phyloP scores from a whole-genome alignment of 2,888 invertebrate species.

The Diarsia mendica region DNA sequence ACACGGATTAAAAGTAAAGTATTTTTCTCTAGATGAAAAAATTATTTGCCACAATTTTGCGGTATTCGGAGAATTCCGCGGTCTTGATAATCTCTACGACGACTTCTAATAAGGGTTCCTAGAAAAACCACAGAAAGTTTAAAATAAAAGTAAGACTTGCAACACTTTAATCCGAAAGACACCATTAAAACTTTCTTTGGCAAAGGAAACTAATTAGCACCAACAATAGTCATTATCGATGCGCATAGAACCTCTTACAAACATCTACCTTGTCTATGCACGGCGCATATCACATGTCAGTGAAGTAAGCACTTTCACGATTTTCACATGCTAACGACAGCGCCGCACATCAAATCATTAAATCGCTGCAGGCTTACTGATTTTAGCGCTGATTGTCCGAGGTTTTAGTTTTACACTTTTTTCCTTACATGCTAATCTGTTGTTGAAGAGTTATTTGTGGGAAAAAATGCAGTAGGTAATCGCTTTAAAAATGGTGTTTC shows the following conservation, averaged over 20 bases:
- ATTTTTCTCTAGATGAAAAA: background rate
- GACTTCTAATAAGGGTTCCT: background rate
- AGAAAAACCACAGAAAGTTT: background rate
- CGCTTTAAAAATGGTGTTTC: background rate
- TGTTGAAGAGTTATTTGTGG: background rate
- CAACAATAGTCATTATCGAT: slow-evolving; percentile 37
- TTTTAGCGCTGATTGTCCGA: slow-evolving; percentile 24
- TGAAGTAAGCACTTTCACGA: slow-evolving; percentile 62
- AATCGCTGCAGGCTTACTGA: slow-evolving; percentile 27
- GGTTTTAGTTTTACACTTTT: slow-evolving; percentile 24
- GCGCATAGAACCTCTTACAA: slow-evolving; percentile 30
- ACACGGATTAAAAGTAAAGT: background rate
- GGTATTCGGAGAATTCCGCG: background rate
- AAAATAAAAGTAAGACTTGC: background rate
- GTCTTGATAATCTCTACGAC: background rate
- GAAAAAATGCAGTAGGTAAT: background rate
- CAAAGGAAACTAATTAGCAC: slow-evolving; percentile 29
- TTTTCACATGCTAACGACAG: slow-evolving; percentile 62
- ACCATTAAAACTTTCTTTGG: slow-evolving; percentile 21
- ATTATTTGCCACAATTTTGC: background rate
- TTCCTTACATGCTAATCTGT: slow-evolving; percentile 7
- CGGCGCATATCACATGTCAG: slow-evolving; percentile 44
- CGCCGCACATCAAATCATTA: slow-evolving; percentile 61
- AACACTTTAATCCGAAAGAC: background rate
- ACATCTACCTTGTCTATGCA: slow-evolving; percentile 38